Percentiles rank a stretch among this genome's conserved stretches.
phyloP scores from a whole-genome alignment of 2,113 vertebrate species.

The Maccullochella peelii region DNA sequence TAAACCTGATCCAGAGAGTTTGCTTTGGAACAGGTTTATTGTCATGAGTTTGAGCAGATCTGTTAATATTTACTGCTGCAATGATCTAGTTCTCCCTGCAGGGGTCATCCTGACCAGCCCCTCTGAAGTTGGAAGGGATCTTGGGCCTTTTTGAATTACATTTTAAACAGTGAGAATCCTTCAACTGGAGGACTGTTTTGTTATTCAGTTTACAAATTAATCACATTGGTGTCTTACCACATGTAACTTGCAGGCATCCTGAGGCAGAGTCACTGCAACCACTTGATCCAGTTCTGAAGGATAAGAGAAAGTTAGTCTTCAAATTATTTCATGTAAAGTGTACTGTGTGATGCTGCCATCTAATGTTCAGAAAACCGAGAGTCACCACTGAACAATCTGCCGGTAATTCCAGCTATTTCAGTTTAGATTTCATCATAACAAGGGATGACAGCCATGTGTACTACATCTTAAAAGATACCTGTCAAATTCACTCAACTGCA shows the following conservation, averaged over 20 bases:
- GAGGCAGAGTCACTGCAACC: not conserved
- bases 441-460: fast-evolving
- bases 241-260: too few species aligned
- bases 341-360: not conserved
- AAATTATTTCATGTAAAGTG: not conserved
- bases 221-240: not conserved
- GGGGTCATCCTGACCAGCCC: not conserved
- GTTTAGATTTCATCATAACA: constrained; percentile 68
- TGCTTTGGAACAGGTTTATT: not conserved
- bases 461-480: not conserved
- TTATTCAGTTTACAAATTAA: not conserved
- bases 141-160: not conserved
- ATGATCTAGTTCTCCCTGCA: not conserved
- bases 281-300: not conserved
- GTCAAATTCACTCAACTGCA: not conserved
- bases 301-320: not conserved
- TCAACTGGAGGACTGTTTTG: too few species aligned
- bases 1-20: not conserved
- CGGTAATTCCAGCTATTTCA: constrained; percentile 91
- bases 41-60: not conserved
- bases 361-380: constrained; percentile 87
- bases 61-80: not conserved
- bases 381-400: constrained; percentile 91
- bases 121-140: not conserved
- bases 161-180: too few species aligned